These are phyloP conservation scores for Agrypnia vestita DNA, from an alignment of 1,140 invertebrate species.

Conservation along the genomic window DNA sequence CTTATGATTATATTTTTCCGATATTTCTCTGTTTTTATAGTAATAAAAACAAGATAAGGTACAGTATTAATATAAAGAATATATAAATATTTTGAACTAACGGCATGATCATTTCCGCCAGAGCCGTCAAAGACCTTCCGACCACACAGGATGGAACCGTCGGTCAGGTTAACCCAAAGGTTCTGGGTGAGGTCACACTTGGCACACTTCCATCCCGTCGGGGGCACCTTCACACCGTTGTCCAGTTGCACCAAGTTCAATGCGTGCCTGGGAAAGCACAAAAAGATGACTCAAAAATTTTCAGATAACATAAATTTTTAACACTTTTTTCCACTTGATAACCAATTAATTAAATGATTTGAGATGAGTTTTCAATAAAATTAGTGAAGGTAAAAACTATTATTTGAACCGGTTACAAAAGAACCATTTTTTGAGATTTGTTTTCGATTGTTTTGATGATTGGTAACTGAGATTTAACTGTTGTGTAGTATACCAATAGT, in stretches of 20 bases:
- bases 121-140: slow-evolving; percentile 95
- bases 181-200: slow-evolving; percentile 95
- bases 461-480: no score
- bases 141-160: slow-evolving; percentile 96
- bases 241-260: slow-evolving; percentile 87
- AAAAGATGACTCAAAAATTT: no score
- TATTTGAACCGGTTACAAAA: no score
- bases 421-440: no score
- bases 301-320: not conserved
- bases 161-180: slow-evolving; percentile 98
- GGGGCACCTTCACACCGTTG: slow-evolving; percentile 93
- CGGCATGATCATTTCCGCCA: slow-evolving; percentile 98
- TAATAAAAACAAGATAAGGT: no score
- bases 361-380: not conserved
- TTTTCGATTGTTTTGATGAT: no score
- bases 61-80: not conserved
- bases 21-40: no score
- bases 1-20: no score
- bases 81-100: slow-evolving; percentile 50
- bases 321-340: not conserved
- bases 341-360: not conserved
- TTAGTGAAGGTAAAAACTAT: no score
- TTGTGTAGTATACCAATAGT: no score
- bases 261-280: slow-evolving; percentile 79
- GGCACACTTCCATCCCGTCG: slow-evolving; percentile 95